These are phyloP conservation scores for Condylostylus longicornis DNA, from an alignment of 1,140 invertebrate species.

Conservation along the genomic window DNA sequence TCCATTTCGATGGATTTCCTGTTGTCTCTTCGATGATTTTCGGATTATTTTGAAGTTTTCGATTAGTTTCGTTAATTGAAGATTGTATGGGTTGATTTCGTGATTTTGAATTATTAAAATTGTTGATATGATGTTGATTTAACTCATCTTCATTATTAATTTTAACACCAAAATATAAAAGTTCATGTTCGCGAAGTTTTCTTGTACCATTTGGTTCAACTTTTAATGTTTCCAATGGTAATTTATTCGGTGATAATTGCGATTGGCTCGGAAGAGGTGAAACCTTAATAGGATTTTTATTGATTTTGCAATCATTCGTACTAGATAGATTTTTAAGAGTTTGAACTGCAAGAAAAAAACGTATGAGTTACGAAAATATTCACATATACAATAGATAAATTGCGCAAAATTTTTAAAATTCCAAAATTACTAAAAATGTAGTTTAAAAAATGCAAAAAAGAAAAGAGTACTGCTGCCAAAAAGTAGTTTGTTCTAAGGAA, in stretches of 20 bases:
- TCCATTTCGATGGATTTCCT: slow-evolving; percentile 22
- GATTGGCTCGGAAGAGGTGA: background rate
- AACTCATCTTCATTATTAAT: slow-evolving; percentile 2
- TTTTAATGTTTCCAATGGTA: slow-evolving; percentile 24
- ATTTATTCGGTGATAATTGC: background rate
- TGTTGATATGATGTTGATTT: slow-evolving; percentile 3
- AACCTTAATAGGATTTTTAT: too few species aligned
- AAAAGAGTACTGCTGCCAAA: slow-evolving; percentile 6
- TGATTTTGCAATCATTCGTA: too few species aligned
- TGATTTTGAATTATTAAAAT: slow-evolving; percentile 4
- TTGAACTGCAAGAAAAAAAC: too few species aligned
- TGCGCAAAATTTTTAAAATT: too few species aligned
- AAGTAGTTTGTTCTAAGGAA: slow-evolving; percentile 2
- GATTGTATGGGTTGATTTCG: slow-evolving; percentile 20
- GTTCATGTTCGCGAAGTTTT: slow-evolving; percentile 32
- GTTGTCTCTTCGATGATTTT: slow-evolving; percentile 3
- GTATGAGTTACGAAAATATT: too few species aligned
- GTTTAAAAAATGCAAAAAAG: slow-evolving; percentile 5
- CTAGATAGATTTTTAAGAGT: too few species aligned
- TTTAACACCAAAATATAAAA: slow-evolving; percentile 33
- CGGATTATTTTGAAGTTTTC: background rate
- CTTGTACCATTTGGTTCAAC: slow-evolving; percentile 27
- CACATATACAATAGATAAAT: too few species aligned
- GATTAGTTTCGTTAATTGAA: slow-evolving; percentile 9
- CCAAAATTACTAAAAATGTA: background rate